Conservation (phyloP, 2,888 invertebrate genomes). For the Himalopsyche japonica region DNA sequence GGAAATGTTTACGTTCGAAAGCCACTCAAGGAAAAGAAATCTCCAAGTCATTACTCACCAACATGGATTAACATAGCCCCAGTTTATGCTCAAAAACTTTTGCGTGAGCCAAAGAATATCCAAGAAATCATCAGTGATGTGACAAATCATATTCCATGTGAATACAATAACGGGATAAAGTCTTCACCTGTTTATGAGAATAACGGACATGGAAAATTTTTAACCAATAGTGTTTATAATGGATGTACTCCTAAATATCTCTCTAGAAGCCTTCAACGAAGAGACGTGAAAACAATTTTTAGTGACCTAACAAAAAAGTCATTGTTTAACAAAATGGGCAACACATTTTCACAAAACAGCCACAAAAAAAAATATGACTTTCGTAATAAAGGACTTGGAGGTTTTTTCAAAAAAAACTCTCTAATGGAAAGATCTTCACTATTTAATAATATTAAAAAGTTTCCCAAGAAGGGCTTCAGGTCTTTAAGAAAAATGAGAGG, state of each 20-base stretch:
- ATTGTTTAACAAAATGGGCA: background rate
- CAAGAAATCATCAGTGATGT: background rate
- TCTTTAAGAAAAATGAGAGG: background rate
- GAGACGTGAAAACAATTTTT: background rate
- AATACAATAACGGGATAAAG: background rate
- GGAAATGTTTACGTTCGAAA: conserved; percentile 17
- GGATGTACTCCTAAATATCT: background rate
- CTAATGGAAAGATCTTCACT: background rate
- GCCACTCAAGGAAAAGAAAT: background rate
- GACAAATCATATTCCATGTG: background rate
- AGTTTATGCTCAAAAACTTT: background rate
- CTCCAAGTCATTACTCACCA: background rate
- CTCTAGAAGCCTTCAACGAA: background rate
- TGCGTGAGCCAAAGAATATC: background rate
- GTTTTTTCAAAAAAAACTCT: background rate
- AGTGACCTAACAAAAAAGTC: background rate
- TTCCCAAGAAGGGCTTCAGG: background rate
- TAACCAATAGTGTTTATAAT: background rate
- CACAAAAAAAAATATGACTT: background rate
- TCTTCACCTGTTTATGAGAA: background rate
- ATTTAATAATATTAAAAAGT: background rate
- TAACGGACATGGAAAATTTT: background rate
- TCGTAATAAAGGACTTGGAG: background rate
- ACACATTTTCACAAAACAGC: background rate
- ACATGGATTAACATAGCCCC: background rate